Percentiles rank a stretch among this genome's conserved stretches.
Evolutionary conservation across 2,888 invertebrate species (phyloP).

Genomic region (Pandemis cinnamomeana): DNA sequence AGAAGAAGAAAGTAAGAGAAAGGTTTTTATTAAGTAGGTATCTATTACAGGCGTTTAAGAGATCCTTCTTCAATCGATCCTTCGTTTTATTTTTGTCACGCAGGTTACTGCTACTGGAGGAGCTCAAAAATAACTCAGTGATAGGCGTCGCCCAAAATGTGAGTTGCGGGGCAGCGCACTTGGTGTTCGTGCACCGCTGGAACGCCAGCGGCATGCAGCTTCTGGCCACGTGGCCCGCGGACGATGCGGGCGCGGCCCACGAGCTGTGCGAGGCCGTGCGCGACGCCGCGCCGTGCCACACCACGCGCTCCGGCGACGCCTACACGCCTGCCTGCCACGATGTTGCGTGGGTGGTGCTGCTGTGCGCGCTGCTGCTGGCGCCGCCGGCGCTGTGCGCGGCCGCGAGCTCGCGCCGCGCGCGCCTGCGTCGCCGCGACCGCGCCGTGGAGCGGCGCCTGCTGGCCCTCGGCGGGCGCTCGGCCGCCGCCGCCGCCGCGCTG

Average conservation of each 20-base stretch:
- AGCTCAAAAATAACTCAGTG: slow-evolving; percentile 1
- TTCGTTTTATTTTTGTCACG: not conserved
- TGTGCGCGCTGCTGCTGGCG: slow-evolving; percentile 84
- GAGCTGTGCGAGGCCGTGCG: slow-evolving; percentile 30
- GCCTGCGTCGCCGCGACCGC: slow-evolving; percentile 67
- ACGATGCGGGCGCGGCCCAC: slow-evolving; percentile 44
- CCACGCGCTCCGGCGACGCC: slow-evolving; percentile 59
- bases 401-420: slow-evolving; percentile 84
- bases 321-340: slow-evolving; percentile 87
- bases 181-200: slow-evolving; percentile 48
- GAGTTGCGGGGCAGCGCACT: slow-evolving; percentile 21
- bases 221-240: slow-evolving; percentile 30
- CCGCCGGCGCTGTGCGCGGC: slow-evolving; percentile 83
- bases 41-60: too few species aligned
- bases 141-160: slow-evolving; percentile 28
- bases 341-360: slow-evolving; percentile 79
- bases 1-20: too few species aligned
- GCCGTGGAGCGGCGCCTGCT: slow-evolving; percentile 32
- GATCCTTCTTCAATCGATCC: too few species aligned
- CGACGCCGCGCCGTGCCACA: slow-evolving; percentile 30
- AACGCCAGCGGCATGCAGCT: slow-evolving; percentile 5
- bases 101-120: slow-evolving; percentile 2
- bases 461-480: slow-evolving; percentile 36
- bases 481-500: slow-evolving; percentile 51
- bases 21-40: too few species aligned